Evolutionary conservation across 2,888 invertebrate genomes (phyloP).

Genomic region (Drosophila stalkeri): DNA sequence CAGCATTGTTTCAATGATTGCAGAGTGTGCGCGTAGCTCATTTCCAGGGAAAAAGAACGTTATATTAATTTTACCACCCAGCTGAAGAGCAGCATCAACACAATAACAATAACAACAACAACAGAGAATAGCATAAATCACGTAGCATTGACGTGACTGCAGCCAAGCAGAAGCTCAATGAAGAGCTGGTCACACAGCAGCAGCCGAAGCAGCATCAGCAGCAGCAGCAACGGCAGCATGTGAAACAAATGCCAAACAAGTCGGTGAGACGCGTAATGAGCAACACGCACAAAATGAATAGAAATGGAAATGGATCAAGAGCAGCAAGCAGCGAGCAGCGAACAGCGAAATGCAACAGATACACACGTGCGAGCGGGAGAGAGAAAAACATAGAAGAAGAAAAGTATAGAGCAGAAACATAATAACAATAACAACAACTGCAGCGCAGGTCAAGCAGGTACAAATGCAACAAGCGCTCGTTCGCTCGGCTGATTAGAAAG

Average conservation of each 20-base stretch:
- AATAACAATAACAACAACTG: slow-evolving; percentile 29
- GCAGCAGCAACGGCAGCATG: slow-evolving; percentile 34
- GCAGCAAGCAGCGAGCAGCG: slow-evolving; percentile 42
- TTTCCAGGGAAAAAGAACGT: slow-evolving; percentile 74
- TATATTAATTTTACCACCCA: slow-evolving; percentile 69
- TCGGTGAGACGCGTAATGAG: slow-evolving; percentile 62
- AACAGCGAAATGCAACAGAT: slow-evolving; percentile 58
- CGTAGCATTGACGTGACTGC: slow-evolving; percentile 73
- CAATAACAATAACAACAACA: not conserved
- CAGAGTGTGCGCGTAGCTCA: slow-evolving; percentile 47
- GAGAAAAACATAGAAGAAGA: slow-evolving; percentile 1
- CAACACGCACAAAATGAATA: slow-evolving; percentile 76
- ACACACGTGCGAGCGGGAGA: slow-evolving; percentile 32
- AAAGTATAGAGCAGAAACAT: slow-evolving; percentile 9
- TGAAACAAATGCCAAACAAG: slow-evolving; percentile 49
- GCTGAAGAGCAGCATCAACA: slow-evolving; percentile 24
- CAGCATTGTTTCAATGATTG: slow-evolving; percentile 63
- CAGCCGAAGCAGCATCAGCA: slow-evolving; percentile 6
- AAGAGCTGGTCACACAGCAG: slow-evolving; percentile 59
- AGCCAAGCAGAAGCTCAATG: slow-evolving; percentile 74
- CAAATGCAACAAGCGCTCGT: slow-evolving; percentile 77
- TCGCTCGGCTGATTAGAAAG: slow-evolving; percentile 76
- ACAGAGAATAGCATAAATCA: slow-evolving; percentile 50
- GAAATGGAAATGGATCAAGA: slow-evolving; percentile 79
- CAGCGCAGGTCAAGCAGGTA: slow-evolving; percentile 75